Evolutionary conservation across 2,888 invertebrate species (phyloP), one percentile per base, ranked within the genome.

Genomic region (Stratiomys singularior): DNA sequence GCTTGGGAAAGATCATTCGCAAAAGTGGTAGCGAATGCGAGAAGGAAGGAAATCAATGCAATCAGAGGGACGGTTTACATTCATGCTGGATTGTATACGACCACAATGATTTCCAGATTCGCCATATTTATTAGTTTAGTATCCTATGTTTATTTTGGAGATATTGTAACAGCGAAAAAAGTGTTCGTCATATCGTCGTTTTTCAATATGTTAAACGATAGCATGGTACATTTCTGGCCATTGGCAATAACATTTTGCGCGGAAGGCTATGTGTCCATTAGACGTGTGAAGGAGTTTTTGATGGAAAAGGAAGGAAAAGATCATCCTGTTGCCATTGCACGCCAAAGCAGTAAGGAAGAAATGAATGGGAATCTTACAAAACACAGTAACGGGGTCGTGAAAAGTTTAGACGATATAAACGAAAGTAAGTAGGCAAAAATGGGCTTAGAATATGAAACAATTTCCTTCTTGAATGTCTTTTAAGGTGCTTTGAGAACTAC

Each of bases 1-100:
- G 93, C 94, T 0, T 96, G 96, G 93, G 96, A 96, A 85, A 90
- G 90, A 58, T 93, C 94, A 0, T 96, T 96, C 84, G 91, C 92
- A 0, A 89, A 89, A 52, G 89, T 96, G 44, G 92, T 97, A 7
- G 92, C 91, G 5, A 88, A 90, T 46, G 92, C 95, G 0, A 89
- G 96, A 82, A 90, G 92, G 80, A 92, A 92, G 84, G 93, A 93
- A 87, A 90, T 93, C 84, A 89, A 89, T 78, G 90, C 92, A 0
- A 91, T 93, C 58, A 89, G 90, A 76, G 90, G 91, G 78, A 91
- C 92, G 80, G 91, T 91, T 0, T 92, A 92, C 85, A 90, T 93
- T 0, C 89, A 92, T 60, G 93, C 93, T 0, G 89, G 92, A 0
- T 89, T 92, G 82, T 89, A 92, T 83, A 92, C 92, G 0, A 93